Evolutionary conservation across 2,888 invertebrate species (phyloP), one percentile per base, ranked within the genome.

Genomic region (Orthosia gracilis): DNA sequence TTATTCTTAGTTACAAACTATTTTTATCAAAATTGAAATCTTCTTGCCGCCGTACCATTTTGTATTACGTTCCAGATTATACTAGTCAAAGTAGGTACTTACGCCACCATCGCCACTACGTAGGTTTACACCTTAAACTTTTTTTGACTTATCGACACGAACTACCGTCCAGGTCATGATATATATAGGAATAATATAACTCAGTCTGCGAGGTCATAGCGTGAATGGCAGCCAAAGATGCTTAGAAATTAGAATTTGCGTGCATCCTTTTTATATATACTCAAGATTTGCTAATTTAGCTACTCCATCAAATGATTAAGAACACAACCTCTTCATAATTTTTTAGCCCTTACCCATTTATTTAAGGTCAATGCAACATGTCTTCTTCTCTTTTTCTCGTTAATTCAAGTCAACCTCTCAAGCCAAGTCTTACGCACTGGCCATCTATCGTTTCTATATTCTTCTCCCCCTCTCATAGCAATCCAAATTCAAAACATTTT

Each of bases 11-110:
- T 77, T 31, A 74, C 74, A 50, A 82, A 61, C 65, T 61, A 76
- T 17, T n/a, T n/a, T 65, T 76, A 77, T 77, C 82, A 52, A 23
- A 55, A 82, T 76, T 82, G 59, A 61, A 82, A 77, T 77, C 45
- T 76, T 59, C 21, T 76, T 82, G 50, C 65, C 54, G 23, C 26
- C 49, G 26, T 26, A 45, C 49, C 49, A 52, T 50, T 76, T 81
- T 50, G 13, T 64, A 45, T 40, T 40, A 59, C 1, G 13, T 50
- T 75, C 55, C 23, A 54, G 23, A 11, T 15, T 31, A 1, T 40
- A 23, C 59, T 23, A 45, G 40, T 23, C 40, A 31, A 40, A 40
- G 21, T 23, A 40, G 45, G 15, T 17, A 68, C 21, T 69, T 69
- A 47, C 26, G 9, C 4, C 13, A 40, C 3, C n/a, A 17, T 23